Evolutionary conservation across 2,888 invertebrate genomes (phyloP), one percentile per base, ranked within the genome.

Genomic region (Tinea semifulvella): DNA sequence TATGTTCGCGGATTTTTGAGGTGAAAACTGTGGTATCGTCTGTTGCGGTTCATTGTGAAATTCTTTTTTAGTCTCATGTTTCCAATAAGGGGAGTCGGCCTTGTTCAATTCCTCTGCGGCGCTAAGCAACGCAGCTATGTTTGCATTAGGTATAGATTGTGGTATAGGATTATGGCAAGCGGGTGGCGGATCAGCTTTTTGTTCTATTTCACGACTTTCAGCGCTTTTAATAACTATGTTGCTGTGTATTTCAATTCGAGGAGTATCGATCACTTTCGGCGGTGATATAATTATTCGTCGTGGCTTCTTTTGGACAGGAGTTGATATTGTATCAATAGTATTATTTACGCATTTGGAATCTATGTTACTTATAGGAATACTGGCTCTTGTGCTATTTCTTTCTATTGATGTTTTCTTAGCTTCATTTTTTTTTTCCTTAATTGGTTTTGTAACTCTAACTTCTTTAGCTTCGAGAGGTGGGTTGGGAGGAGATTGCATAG

Each of bases 181-280:
- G n/a, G n/a, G 26, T 13, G 14, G 13, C 3, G 35, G 35, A 3
- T 10, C 18, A 14, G 16, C 10, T 36, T 7, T 16, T 10, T n/a
- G 58, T 52, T 73, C 71, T 8, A 54, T 10, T 42, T 73, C 71
- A 46, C 61, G 65, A 14, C 4, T 6, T 2, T 53, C 48, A 25
- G 72, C 70, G n/a, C 60, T 59, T 57, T 73, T 75, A 26, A 79
- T 71, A 2, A 79, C 58, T 44, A 79, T 60, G 47, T 79, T 76
- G 48, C 76, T 79, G 52, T 76, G 72, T 53, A 80, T 79, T 58
- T 75, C 77, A 35, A 79, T 59, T 62, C 63, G 36, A 6, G 25
- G 43, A n/a, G 13, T 13, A 3, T 19, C 36, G 5, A 3, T 26
- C n/a, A 2, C n/a, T 4, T 26, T 26, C 26, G 2, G 3, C 26